phyloP scores from a whole-genome alignment of 2,113 vertebrate species.

The Thomomys bottae region DNA sequence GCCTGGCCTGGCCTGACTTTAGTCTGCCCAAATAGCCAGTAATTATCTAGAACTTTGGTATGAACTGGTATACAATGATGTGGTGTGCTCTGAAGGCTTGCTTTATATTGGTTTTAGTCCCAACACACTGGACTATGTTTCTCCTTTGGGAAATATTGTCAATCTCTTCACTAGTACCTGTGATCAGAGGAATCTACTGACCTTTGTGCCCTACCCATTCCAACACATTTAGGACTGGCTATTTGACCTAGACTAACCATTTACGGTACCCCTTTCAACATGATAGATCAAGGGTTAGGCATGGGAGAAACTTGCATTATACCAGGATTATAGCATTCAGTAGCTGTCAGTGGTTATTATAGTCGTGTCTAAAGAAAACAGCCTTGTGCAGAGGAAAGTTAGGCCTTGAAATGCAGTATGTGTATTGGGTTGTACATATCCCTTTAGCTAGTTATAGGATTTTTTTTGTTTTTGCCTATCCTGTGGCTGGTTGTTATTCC shows the following conservation, averaged over 20 bases:
- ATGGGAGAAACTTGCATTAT: background rate
- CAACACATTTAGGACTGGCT: background rate
- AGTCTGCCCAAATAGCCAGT: background rate
- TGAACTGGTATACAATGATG: background rate
- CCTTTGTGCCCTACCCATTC: background rate
- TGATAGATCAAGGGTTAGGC: background rate
- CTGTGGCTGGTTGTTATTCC: too few species aligned
- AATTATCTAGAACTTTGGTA: background rate
- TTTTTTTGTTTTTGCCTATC: too few species aligned
- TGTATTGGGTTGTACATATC: background rate
- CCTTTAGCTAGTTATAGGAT: background rate
- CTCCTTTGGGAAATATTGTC: constrained; percentile 47
- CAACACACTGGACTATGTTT: background rate
- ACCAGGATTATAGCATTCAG: background rate
- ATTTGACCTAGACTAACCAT: background rate
- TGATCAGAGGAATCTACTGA: background rate
- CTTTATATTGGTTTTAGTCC: constrained; percentile 19
- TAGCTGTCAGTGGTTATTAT: background rate
- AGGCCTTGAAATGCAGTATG: background rate
- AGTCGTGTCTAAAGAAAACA: background rate
- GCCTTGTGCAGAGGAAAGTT: background rate
- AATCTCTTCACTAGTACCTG: background rate
- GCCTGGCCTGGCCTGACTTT: background rate
- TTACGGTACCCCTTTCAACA: background rate
- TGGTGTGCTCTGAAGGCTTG: constrained; percentile 6